Evolutionary conservation across 37 sponge, comb jelly and placozoan species (phyloP).

Genomic region (Lycopodina hypogea): DNA sequence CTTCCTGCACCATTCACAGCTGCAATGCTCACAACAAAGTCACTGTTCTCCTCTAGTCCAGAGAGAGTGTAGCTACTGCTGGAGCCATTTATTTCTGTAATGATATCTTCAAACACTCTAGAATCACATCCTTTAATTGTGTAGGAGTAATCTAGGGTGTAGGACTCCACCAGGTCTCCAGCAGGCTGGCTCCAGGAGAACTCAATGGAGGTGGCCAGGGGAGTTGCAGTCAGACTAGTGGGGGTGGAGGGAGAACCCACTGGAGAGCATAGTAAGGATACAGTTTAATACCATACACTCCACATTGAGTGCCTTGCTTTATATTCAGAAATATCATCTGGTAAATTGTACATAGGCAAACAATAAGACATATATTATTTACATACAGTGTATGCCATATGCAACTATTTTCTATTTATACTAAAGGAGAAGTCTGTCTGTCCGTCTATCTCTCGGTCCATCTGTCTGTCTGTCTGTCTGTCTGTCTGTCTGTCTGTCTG

Average conservation of each 20-base stretch:
- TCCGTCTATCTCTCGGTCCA: too few species aligned
- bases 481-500: too few species aligned
- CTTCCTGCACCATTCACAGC: slow-evolving; percentile 33
- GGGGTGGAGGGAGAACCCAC: background rate
- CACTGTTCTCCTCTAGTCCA: slow-evolving; percentile 36
- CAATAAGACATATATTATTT: too few species aligned
- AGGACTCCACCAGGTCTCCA: slow-evolving; percentile 30
- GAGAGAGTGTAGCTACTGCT: slow-evolving; percentile 16
- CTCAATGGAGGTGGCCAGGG: slow-evolving; percentile 30
- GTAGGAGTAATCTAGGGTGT: slow-evolving; percentile 20
- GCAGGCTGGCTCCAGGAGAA: slow-evolving; percentile 13
- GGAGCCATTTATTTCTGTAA: background rate
- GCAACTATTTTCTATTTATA: too few species aligned
- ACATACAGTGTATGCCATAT: too few species aligned
- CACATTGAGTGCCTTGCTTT: too few species aligned
- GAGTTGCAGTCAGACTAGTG: background rate
- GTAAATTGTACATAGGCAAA: too few species aligned
- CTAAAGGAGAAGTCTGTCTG: too few species aligned
- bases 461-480: too few species aligned
- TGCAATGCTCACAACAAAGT: slow-evolving; percentile 17
- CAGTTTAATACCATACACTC: too few species aligned
- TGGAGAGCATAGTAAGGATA: background rate
- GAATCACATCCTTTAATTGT: background rate
- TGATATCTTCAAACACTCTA: background rate
- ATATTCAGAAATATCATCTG: too few species aligned